A percentile compares a stretch with the other conserved stretches of the same genome.
These are phyloP conservation scores for Pseudonaja textilis DNA, from an alignment of 2,113 vertebrate genomes.

Conservation along the genomic window DNA sequence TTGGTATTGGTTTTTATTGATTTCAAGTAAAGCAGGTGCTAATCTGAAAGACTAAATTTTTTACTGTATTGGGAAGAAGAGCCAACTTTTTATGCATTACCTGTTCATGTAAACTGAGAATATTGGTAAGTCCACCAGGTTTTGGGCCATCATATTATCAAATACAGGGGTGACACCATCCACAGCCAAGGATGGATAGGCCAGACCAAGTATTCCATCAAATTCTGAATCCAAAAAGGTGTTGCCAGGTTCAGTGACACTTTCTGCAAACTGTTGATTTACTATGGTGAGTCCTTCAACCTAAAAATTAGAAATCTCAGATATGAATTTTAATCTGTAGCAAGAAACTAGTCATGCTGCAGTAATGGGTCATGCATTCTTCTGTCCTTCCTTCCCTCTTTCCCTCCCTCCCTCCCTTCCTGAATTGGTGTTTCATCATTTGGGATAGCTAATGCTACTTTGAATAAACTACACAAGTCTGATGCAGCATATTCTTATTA, in stretches of 20 bases:
- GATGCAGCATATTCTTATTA: neutral
- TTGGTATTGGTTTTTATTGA: neutral
- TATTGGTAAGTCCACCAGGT: slow-evolving; percentile 56
- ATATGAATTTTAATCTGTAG: neutral
- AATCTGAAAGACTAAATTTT: fast-evolving
- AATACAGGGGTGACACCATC: slow-evolving; percentile 59
- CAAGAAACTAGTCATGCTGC: neutral
- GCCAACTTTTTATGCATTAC: neutral
- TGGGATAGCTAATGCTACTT: neutral
- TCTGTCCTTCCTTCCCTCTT: neutral
- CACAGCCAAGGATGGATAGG: slow-evolving; percentile 53
- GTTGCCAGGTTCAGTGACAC: slow-evolving; percentile 63
- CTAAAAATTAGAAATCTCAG: slow-evolving; percentile 40
- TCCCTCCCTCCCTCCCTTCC: neutral
- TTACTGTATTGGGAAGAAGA: neutral
- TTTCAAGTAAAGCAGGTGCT: fast-evolving
- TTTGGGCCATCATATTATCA: slow-evolving; percentile 63
- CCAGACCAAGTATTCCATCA: slow-evolving; percentile 60
- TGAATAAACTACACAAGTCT: neutral
- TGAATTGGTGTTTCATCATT: neutral
- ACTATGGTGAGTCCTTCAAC: slow-evolving; percentile 64
- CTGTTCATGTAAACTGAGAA: slow-evolving; percentile 57
- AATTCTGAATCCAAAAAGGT: slow-evolving; percentile 57
- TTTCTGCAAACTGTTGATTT: slow-evolving; percentile 57
- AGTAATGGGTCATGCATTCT: neutral